phyloP scores from a whole-genome alignment of 2,888 invertebrate genomes.

The Ectemnius cavifrons region DNA sequence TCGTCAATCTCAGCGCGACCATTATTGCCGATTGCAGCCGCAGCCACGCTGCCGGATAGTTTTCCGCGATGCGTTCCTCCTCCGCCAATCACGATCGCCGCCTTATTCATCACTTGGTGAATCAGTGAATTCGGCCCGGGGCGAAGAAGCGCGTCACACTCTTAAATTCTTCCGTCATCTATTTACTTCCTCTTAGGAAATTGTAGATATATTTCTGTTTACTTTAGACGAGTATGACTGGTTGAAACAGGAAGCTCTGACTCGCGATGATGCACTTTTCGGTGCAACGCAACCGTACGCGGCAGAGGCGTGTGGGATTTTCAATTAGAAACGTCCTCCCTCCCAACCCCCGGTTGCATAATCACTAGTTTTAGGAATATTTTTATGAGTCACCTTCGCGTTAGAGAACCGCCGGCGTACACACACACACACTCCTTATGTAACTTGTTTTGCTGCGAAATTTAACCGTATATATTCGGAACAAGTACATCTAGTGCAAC shows the following conservation, averaged over 20 bases:
- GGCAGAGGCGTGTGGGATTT: constrained; percentile 4
- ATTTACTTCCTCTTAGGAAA: no score
- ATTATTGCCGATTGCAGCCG: constrained; percentile 1
- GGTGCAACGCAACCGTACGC: no score
- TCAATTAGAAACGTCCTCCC: constrained; percentile 27
- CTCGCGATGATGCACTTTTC: no score
- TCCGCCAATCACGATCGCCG: neutral
- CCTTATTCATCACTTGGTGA: neutral
- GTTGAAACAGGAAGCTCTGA: no score
- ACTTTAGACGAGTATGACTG: no score
- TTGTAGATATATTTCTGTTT: no score
- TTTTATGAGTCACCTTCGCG: constrained; percentile 25
- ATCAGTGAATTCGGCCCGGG: neutral
- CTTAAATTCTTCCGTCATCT: no score
- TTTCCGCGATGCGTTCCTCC: neutral
- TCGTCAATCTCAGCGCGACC: constrained; percentile 18
- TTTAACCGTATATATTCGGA: constrained; percentile 26
- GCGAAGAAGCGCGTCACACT: neutral
- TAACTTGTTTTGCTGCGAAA: constrained; percentile 46
- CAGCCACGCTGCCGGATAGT: neutral
- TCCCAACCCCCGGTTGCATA: constrained; percentile 20
- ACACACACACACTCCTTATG: constrained; percentile 30
- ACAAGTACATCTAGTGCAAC: no score
- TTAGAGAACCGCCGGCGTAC: neutral
- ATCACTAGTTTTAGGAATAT: constrained; percentile 46